These are phyloP conservation scores for Xiphorhynchus erythropygius DNA, from an alignment of 2,797 vertebrate species.

Conservation along the genomic window DNA sequence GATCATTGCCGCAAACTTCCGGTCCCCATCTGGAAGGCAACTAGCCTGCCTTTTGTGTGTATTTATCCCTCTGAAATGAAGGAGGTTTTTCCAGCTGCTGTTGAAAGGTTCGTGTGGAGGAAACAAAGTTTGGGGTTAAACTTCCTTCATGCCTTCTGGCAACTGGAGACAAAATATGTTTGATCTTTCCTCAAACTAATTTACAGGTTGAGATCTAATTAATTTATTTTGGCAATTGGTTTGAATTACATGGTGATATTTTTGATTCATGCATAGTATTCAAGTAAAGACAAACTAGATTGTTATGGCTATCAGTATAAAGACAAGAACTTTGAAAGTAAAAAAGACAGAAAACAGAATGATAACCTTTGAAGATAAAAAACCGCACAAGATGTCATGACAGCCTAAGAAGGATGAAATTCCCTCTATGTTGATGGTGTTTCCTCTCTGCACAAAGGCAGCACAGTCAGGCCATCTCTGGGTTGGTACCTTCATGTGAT, in stretches of 20 bases:
- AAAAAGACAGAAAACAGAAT: background rate
- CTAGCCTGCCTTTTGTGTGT: slow-evolving; percentile 23
- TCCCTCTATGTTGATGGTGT: background rate
- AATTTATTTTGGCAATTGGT: background rate
- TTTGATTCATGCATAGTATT: background rate
- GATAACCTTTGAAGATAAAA: background rate
- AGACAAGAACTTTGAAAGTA: background rate
- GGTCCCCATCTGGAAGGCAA: slow-evolving; percentile 54
- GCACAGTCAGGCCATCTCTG: background rate
- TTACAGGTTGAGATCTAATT: background rate
- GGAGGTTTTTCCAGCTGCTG: slow-evolving; percentile 11
- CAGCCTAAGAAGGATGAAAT: background rate
- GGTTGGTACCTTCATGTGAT: background rate
- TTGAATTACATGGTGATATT: background rate
- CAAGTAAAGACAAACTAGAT: background rate
- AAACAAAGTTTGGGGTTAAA: background rate
- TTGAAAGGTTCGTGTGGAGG: background rate
- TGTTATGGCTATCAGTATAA: background rate
- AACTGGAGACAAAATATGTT: background rate
- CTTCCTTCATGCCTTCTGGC: background rate
- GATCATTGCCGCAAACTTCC: background rate
- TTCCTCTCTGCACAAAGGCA: background rate
- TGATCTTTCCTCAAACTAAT: background rate
- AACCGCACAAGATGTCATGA: fast-evolving
- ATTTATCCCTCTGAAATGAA: slow-evolving; percentile 29